Evolutionary conservation across 2,797 vertebrate genomes (phyloP).

Genomic region (Onychomys torridus): DNA sequence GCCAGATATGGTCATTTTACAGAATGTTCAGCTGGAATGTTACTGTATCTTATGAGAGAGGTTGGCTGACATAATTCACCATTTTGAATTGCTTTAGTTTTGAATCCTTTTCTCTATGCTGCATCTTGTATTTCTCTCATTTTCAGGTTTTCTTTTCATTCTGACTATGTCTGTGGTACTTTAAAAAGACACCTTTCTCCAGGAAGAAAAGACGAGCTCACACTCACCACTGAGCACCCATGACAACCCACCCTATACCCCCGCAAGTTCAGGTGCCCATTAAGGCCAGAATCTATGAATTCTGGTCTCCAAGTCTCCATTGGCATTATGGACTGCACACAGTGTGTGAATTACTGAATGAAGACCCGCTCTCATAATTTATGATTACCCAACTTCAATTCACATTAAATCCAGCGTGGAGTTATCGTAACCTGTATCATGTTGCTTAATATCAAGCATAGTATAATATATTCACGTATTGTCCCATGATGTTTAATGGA

Average conservation of each 20-base stretch:
- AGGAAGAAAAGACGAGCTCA: neutral
- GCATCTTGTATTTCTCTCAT: neutral
- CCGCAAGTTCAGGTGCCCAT: neutral
- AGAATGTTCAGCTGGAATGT: neutral
- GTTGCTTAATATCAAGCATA: constrained; percentile 23
- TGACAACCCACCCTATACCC: neutral
- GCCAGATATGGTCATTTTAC: constrained; percentile 8
- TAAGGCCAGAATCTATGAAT: neutral
- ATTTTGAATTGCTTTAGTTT: constrained; percentile 27
- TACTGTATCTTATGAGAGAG: neutral
- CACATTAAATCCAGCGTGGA: neutral
- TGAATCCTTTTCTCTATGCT: constrained; percentile 43
- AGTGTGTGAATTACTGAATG: neutral
- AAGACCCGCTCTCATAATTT: constrained; percentile 5
- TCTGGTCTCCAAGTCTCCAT: neutral
- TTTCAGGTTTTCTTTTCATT: constrained; percentile 35
- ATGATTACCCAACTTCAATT: constrained; percentile 8
- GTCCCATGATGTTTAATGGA: constrained; percentile 4
- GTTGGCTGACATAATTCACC: neutral
- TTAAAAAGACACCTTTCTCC: neutral
- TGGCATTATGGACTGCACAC: neutral
- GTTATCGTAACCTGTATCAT: constrained; percentile 20
- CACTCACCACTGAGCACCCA: neutral
- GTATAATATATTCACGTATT: neutral
- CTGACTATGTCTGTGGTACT: neutral